phyloP scores from a whole-genome alignment of 2,113 vertebrate species.

The Triplophysa rosa region DNA sequence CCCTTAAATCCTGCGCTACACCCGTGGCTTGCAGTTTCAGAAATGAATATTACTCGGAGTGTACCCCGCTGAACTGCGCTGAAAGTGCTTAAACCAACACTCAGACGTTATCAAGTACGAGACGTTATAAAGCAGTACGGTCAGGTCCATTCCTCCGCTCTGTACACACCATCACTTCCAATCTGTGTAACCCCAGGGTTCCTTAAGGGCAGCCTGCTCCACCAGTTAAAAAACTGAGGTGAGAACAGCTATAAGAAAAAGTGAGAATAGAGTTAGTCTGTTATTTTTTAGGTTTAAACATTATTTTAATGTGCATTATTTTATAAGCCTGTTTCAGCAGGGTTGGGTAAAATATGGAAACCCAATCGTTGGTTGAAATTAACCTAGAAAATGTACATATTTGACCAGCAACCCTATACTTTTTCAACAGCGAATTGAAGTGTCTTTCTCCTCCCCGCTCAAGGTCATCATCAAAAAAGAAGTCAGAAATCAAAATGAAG shows the following conservation, averaged over 20 bases:
- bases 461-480: slow-evolving; percentile 1
- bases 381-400: too few species aligned
- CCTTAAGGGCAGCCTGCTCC: slow-evolving; percentile 17
- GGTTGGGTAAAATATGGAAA: too few species aligned
- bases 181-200: slow-evolving; percentile 44
- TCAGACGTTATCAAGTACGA: slow-evolving; percentile 32
- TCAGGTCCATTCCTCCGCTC: slow-evolving; percentile 16
- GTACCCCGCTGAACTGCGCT: slow-evolving; percentile 31
- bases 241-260: background rate
- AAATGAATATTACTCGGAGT: slow-evolving; percentile 48
- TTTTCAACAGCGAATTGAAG: background rate
- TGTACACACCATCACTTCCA: slow-evolving; percentile 46
- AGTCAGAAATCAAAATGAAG: slow-evolving; percentile 14
- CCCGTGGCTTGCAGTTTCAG: slow-evolving; percentile 37
- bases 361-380: too few species aligned
- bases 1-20: slow-evolving; percentile 21
- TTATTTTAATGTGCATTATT: too few species aligned
- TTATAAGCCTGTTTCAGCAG: too few species aligned
- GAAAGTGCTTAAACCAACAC: slow-evolving; percentile 51
- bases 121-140: slow-evolving; percentile 12
- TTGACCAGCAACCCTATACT: too few species aligned
- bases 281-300: too few species aligned
- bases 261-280: background rate
- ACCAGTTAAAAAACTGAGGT: slow-evolving; percentile 17
- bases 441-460: background rate